Percentiles rank a stretch among this genome's conserved stretches.
Conservation (phyloP, 1,140 invertebrate species). For the Pseudomyrmex dendroicus region DNA sequence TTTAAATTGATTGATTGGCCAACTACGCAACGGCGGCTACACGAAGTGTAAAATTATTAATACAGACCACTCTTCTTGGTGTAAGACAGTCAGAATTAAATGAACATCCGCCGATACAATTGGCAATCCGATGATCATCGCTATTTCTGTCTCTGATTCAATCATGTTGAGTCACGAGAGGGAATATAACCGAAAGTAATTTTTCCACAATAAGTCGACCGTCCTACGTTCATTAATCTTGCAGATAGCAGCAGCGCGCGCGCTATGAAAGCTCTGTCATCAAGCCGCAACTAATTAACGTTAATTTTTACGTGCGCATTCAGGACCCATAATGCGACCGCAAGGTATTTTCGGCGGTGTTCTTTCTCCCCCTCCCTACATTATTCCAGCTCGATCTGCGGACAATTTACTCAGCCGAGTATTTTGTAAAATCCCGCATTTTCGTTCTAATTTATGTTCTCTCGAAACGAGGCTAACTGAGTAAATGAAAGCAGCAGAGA, state of each 20-base stretch:
- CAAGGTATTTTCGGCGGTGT: not conserved
- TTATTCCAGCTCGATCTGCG: conserved; percentile 33
- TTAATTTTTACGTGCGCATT: conserved; percentile 52
- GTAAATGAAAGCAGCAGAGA: conserved; percentile 71
- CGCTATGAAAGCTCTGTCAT: conserved; percentile 23
- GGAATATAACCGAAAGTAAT: conserved; percentile 55
- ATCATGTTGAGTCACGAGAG: conserved; percentile 45
- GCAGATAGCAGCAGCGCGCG: conserved; percentile 11
- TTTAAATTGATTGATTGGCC: conserved; percentile 45
- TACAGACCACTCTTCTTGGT: conserved; percentile 58
- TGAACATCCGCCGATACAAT: conserved; percentile 72
- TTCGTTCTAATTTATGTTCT: conserved; percentile 77
- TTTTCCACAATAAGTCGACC: conserved; percentile 39
- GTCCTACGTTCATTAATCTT: conserved; percentile 59
- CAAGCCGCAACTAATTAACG: conserved; percentile 56
- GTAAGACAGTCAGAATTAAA: conserved; percentile 47
- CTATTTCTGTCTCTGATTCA: conserved; percentile 74
- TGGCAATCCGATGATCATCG: conserved; percentile 67
- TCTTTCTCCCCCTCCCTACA: conserved; percentile 15
- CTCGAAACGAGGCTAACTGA: conserved; percentile 66
- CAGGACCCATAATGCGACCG: conserved; percentile 7
- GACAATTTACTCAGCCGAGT: conserved; percentile 67
- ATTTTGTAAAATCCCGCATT: conserved; percentile 79
- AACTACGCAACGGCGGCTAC: conserved; percentile 58
- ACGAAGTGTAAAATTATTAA: conserved; percentile 67